Percentiles rank a stretch among this genome's conserved stretches.
Evolutionary conservation across 2,888 invertebrate species (phyloP).

Genomic region (Allolobophora icterica): DNA sequence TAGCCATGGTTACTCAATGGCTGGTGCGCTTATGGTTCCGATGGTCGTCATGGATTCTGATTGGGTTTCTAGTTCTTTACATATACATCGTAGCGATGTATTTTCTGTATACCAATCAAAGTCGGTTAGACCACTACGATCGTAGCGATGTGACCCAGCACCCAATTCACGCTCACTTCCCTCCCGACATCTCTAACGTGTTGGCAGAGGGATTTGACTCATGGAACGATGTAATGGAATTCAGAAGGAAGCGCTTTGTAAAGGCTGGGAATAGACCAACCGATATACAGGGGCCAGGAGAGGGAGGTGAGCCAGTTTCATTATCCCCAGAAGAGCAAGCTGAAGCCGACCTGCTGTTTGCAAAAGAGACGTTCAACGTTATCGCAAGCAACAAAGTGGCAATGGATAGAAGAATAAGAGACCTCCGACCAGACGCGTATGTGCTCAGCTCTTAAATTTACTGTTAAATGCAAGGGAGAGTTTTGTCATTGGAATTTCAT

Average conservation of each 20-base stretch:
- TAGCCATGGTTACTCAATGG: neutral
- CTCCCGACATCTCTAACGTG: neutral
- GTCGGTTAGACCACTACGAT: constrained; percentile 22
- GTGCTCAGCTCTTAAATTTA: constrained; percentile 39
- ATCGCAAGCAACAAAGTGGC: constrained; percentile 86
- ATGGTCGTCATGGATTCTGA: constrained; percentile 38
- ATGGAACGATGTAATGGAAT: constrained; percentile 33
- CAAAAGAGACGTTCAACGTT: constrained; percentile 85
- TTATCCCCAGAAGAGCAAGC: constrained; percentile 69
- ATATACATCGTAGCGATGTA: constrained; percentile 41
- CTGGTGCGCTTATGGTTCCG: neutral
- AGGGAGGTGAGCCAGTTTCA: constrained; percentile 56
- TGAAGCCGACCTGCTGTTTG: constrained; percentile 74
- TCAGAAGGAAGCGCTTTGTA: constrained; percentile 42
- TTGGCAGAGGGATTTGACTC: neutral
- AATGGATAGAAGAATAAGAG: constrained; percentile 80
- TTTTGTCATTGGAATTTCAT: neutral
- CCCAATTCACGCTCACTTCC: constrained; percentile 25
- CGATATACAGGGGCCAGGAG: constrained; percentile 57
- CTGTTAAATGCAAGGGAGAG: neutral
- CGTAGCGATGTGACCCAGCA: neutral
- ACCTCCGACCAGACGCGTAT: constrained; percentile 69
- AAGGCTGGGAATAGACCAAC: constrained; percentile 35
- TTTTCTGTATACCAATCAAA: constrained; percentile 40
- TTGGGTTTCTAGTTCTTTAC: constrained; percentile 38